Evolutionary conservation across 2,113 vertebrate species (phyloP), one percentile per base, ranked within the genome.

Genomic region (Cheilinus undulatus): DNA sequence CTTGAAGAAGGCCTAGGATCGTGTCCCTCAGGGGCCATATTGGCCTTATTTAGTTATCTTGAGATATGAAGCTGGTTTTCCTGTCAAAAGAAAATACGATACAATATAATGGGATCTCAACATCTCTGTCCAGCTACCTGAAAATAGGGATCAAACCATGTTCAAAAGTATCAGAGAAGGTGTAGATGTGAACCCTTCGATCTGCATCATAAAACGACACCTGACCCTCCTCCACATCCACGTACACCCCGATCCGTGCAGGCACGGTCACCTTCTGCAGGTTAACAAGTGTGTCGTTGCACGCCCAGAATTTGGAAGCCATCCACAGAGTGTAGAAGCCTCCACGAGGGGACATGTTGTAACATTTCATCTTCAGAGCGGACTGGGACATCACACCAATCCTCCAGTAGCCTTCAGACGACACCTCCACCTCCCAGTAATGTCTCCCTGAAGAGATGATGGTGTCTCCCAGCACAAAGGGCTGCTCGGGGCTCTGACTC

Each of bases 361-460:
- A 23, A 3, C 1, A 32, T n/a, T 28, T 20, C 2, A 24, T 34
- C 22, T 22, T 68, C 20, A 20, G 27, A 46, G 40, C 17, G 6
- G 6, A 56, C 40, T 36, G 14, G 14, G 52, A 56, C 27, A 68
- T 46, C 20, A 68, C 64, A 5, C 51, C 64, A 7, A 46, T 24
- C 32, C 27, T 68, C 64, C 51, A 68, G 51, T 10, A 14, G 11
- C 64, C 28, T 0, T 5, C 1, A 14, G 27, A 38, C 3, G 52
- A 57, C 27, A 48, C 65, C 52, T 68, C 52, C 52, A 68, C 65
- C 65, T 57, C 65, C 65, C 65, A 68, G 52, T 68, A 56, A 38
- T 67, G 64, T 54, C 64, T 67, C 26, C 63, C 63, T 30, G 49
- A 19, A 3, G 49, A 23, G 63, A 66, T 53, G 50, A 30, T 0